These are phyloP conservation scores for Sarcoramphus papa DNA, from an alignment of 2,797 vertebrate species.

Conservation along the genomic window DNA sequence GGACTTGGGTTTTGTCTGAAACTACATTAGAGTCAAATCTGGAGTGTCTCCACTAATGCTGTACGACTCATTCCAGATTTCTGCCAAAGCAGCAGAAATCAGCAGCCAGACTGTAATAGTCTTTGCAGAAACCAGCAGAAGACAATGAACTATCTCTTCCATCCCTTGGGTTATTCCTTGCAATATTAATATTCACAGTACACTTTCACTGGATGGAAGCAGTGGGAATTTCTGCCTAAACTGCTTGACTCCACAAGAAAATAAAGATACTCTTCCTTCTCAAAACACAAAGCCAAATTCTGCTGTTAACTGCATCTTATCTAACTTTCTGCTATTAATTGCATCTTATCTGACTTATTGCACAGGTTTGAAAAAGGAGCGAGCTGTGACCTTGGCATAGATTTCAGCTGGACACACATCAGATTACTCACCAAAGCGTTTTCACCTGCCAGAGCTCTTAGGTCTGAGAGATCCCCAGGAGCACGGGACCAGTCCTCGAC, in stretches of 20 bases:
- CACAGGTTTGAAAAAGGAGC: background rate
- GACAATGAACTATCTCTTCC: background rate
- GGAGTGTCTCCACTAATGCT: background rate
- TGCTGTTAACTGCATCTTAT: background rate
- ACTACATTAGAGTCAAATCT: background rate
- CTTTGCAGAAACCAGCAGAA: background rate
- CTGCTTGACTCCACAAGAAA: background rate
- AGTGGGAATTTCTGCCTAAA: background rate
- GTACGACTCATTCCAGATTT: background rate
- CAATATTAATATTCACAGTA: background rate
- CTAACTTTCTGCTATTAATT: background rate
- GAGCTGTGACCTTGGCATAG: background rate
- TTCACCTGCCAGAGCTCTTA: background rate
- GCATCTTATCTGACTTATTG: background rate
- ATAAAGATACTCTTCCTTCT: background rate
- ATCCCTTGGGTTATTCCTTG: background rate
- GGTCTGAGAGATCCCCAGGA: background rate
- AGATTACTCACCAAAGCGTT: background rate
- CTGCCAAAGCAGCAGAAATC: background rate
- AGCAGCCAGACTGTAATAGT: background rate
- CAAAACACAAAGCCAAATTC: background rate
- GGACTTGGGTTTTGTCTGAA: background rate
- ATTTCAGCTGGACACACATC: background rate
- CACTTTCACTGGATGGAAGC: background rate
- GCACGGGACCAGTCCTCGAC: rapidly evolving